phyloP scores from a whole-genome alignment of 1,140 invertebrate genomes.

The Drosophila aff. region DNA sequence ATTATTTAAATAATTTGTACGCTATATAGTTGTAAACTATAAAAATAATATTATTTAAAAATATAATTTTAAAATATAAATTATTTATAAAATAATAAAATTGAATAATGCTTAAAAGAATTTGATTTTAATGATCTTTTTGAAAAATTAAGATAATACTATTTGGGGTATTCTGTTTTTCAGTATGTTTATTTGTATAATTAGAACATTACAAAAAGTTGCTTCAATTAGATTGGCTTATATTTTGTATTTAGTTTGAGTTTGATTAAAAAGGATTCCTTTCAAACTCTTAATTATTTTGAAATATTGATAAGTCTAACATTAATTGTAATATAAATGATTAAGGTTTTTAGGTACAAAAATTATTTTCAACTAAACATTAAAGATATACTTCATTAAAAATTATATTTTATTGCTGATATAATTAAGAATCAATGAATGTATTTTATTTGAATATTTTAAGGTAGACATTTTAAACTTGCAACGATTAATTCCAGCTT shows the following conservation, averaged over 20 bases:
- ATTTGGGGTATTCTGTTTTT: background rate
- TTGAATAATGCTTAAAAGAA: rapidly evolving
- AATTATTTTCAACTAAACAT: background rate
- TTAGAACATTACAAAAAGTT: too few species aligned
- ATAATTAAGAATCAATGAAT: background rate
- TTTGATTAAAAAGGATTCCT: background rate
- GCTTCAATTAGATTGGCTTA: too few species aligned
- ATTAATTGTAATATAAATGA: too few species aligned
- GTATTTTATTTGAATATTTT: background rate
- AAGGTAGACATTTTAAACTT: too few species aligned
- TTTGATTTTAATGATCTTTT: background rate
- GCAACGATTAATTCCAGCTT: background rate
- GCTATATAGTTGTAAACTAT: background rate
- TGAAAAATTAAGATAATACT: background rate
- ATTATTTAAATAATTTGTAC: background rate
- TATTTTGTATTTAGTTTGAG: background rate
- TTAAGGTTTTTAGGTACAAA: too few species aligned
- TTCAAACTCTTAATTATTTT: background rate
- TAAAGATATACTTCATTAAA: too few species aligned
- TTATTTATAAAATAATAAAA: background rate
- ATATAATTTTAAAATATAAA: background rate
- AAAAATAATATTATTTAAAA: background rate
- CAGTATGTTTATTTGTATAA: background rate
- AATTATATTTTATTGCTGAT: background rate
- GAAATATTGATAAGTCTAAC: background rate